These are phyloP conservation scores for Myopa tessellatipennis DNA, from an alignment of 2,888 invertebrate genomes.

Conservation along the genomic window DNA sequence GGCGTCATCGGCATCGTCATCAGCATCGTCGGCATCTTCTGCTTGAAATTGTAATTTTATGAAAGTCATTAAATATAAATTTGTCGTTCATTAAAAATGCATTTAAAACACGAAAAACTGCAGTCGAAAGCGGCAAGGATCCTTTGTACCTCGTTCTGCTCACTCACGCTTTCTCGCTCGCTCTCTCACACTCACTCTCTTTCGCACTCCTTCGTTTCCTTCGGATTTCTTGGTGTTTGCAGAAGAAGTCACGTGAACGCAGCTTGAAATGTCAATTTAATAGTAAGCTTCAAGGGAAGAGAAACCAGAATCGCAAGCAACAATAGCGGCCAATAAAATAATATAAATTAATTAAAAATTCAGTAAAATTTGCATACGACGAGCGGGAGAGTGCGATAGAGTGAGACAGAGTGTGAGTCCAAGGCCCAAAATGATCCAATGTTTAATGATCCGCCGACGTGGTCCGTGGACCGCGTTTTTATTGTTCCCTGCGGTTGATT, in stretches of 20 bases:
- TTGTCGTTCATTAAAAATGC: slow-evolving; percentile 60
- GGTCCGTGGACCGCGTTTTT: background rate
- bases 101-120: slow-evolving; percentile 36
- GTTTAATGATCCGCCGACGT: background rate
- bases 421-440: background rate
- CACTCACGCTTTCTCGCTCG: background rate
- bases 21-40: slow-evolving; percentile 54
- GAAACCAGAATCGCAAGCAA: slow-evolving; percentile 19
- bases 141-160: slow-evolving; percentile 17
- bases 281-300: slow-evolving; percentile 5
- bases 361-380: slow-evolving; percentile 47
- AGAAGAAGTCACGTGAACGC: slow-evolving; percentile 23
- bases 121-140: slow-evolving; percentile 28
- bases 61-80: slow-evolving; percentile 69
- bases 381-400: slow-evolving; percentile 19
- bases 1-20: background rate
- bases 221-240: slow-evolving; percentile 20
- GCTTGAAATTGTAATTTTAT: slow-evolving; percentile 69
- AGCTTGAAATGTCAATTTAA: background rate
- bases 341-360: slow-evolving; percentile 67
- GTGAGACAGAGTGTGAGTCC: background rate
- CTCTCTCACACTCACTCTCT: slow-evolving; percentile 1
- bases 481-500: slow-evolving; percentile 12
- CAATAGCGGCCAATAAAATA: slow-evolving; percentile 60
- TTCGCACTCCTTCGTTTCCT: slow-evolving; percentile 12